Evolutionary conservation across 2,888 invertebrate species (phyloP), one percentile per base, ranked within the genome.

Genomic region (Eledona agricola): DNA sequence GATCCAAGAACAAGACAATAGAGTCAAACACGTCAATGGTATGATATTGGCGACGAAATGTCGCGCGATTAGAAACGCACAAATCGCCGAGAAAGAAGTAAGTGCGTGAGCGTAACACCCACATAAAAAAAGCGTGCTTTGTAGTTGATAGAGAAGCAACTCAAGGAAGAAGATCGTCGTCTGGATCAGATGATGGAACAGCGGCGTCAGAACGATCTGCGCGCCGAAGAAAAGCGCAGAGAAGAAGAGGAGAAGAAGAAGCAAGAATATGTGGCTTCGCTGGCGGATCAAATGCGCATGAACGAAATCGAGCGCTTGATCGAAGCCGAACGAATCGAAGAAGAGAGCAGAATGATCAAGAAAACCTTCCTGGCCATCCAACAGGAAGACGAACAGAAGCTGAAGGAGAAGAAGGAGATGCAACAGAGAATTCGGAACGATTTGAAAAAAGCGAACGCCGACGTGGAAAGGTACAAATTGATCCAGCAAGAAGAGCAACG

Each of bases 11-110:
- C 80, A 84, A 65, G 85, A 80, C 67, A 89, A 80, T 69, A 85
- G 81, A 79, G 86, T 81, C 62, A 89, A 86, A 74, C 81, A 78
- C 12, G 88, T 89, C 56, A 93, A 91, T 74, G 83, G 85, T 50
- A 80, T 93, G 56, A 90, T 93, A 64, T 76, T 93, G 5, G 89
- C 89, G 7, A 89, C 90, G 10, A 93, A 93, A 73, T 93, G 92
- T 62, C 85, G 90, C 67, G 89, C 91, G 0, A 89, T 93, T 31
- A 78, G 93, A 9, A 90, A 92, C 72, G 91, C 90, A 0, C 93
- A 93, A 78, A 83, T 92, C 51, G 81, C 81, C 0, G 90, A 90
- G 73, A 78, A 77, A 62, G 72, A 73, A 58, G 72, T 76, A 51
- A 66, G 64, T 50, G 49, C 15, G 10, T 19, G n/a, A 10, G 4